A percentile compares a stretch with the other conserved stretches of the same genome.
Evolutionary conservation across 2,113 vertebrate species (phyloP).

Genomic region (Nymphicus hollandicus): DNA sequence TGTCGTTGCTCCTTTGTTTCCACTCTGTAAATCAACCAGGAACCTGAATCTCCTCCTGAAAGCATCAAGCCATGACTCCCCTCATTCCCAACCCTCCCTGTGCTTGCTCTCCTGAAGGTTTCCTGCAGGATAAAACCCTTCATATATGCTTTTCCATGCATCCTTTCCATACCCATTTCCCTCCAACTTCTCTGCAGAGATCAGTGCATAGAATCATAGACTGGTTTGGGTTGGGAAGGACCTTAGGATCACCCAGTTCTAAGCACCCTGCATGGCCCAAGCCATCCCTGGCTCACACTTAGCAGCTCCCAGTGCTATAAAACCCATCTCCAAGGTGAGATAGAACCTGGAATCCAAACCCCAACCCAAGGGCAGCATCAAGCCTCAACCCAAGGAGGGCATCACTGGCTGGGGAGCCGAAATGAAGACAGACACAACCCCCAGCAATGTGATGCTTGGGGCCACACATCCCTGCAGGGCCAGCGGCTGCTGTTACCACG

Average conservation of each 20-base stretch:
- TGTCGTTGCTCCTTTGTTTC: fast-evolving
- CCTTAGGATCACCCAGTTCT: background rate
- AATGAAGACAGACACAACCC: background rate
- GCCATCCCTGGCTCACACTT: background rate
- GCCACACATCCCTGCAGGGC: background rate
- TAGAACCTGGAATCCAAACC: fast-evolving
- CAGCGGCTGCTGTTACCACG: fast-evolving
- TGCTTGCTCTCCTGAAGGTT: background rate
- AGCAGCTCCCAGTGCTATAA: background rate
- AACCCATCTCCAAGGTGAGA: fast-evolving
- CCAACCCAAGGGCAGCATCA: background rate
- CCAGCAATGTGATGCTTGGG: fast-evolving
- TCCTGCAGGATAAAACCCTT: background rate
- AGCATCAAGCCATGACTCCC: fast-evolving
- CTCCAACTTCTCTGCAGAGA: background rate
- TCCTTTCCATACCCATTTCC: too few species aligned
- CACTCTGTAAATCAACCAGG: background rate
- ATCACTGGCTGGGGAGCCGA: background rate
- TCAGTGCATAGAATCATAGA: background rate
- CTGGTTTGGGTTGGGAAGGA: background rate
- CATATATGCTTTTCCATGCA: background rate
- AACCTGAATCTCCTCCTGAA: background rate
- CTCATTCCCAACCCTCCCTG: background rate
- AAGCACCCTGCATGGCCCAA: background rate
- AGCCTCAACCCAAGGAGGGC: background rate